These are phyloP conservation scores for Motacilla tschutschensis DNA, from an alignment of 2,113 vertebrate species.

Conservation along the genomic window DNA sequence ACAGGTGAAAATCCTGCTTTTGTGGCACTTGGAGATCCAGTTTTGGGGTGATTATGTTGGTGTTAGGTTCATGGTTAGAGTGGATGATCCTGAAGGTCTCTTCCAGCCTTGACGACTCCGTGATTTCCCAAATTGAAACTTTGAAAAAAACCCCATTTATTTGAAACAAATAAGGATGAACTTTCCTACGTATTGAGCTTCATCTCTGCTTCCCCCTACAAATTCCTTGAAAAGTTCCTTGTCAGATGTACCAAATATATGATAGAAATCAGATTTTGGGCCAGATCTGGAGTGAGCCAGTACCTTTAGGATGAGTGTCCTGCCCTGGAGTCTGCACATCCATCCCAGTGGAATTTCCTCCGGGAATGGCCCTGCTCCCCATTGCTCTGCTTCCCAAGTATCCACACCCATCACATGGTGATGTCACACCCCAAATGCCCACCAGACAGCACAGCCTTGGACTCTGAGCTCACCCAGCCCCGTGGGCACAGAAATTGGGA, in stretches of 20 bases:
- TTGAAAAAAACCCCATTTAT: neutral
- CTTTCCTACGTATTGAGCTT: neutral
- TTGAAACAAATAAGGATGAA: neutral
- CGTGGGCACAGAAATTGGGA: neutral
- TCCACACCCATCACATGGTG: fast-evolving
- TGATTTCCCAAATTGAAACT: neutral
- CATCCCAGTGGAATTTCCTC: neutral
- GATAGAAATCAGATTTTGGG: neutral
- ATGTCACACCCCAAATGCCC: neutral
- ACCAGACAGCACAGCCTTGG: neutral
- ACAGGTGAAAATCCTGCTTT: neutral
- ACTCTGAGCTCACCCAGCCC: neutral
- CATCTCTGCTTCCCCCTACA: neutral
- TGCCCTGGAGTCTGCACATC: neutral
- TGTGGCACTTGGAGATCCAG: neutral
- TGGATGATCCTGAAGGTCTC: neutral
- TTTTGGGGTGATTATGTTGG: neutral
- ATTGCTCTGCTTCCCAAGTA: neutral
- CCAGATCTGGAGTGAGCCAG: neutral
- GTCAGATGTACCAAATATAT: fast-evolving
- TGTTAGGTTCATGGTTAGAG: neutral
- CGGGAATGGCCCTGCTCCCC: neutral
- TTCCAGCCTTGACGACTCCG: neutral
- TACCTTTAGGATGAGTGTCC: neutral
- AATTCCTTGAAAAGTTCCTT: neutral